Conservation (phyloP, 2,113 vertebrate species). For the Empidonax alnorum region DNA sequence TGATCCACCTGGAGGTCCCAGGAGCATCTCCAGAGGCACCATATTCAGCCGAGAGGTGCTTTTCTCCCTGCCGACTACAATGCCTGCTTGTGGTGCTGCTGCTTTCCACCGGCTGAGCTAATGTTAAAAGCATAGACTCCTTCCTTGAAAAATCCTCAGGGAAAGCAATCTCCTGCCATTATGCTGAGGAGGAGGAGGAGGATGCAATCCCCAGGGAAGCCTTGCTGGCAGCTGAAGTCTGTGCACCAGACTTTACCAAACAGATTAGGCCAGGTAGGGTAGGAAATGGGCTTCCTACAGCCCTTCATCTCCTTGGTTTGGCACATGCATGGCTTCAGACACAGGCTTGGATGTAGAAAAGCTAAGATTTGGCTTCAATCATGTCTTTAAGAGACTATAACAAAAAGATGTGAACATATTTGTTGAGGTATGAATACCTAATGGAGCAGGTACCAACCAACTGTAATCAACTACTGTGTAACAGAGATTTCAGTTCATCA, state of each 20-base stretch:
- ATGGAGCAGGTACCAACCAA: background rate
- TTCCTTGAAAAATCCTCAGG: background rate
- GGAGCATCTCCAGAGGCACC: accelerated
- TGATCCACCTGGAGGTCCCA: background rate
- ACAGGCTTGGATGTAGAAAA: background rate
- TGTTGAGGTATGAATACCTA: background rate
- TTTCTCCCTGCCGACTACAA: background rate
- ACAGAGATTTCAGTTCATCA: background rate
- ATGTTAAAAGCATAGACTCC: background rate
- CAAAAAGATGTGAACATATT: background rate
- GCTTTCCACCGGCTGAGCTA: background rate
- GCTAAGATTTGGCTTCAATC: background rate
- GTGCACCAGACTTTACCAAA: background rate
- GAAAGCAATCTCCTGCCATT: background rate
- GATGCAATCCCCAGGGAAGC: background rate
- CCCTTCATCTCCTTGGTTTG: accelerated
- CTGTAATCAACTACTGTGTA: background rate
- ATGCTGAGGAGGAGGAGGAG: background rate
- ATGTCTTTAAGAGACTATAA: background rate
- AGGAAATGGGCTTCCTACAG: background rate
- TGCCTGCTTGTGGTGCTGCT: background rate
- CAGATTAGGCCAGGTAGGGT: background rate
- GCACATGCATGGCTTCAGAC: background rate
- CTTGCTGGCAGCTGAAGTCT: background rate
- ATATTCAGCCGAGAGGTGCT: background rate